A percentile compares a stretch with the other conserved stretches of the same genome.
Conservation (phyloP, 2,888 invertebrate species). For the Cephus nigrinus region DNA sequence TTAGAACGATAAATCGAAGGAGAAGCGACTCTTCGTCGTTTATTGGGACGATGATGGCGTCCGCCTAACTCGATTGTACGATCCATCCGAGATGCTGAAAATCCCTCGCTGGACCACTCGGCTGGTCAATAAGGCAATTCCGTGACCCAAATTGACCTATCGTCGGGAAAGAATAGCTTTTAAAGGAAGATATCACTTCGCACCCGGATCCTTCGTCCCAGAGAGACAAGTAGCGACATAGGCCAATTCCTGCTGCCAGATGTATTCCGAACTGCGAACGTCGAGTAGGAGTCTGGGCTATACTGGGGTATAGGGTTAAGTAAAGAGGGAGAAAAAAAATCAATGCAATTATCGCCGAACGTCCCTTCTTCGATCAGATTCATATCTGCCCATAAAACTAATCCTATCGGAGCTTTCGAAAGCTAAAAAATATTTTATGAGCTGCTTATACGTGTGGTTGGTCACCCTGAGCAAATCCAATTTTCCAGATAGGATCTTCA, state of each 20-base stretch:
- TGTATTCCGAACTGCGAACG: too few relatives aligned
- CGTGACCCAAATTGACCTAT: slow-evolving; percentile 61
- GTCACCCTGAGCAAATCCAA: slow-evolving; percentile 65
- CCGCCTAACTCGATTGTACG: slow-evolving; percentile 59
- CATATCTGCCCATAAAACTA: slow-evolving; percentile 63
- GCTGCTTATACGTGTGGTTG: slow-evolving; percentile 65
- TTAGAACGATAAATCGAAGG: too few relatives aligned
- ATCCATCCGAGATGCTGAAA: slow-evolving; percentile 63
- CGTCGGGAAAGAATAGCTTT: slow-evolving; percentile 37
- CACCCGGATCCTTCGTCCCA: too few relatives aligned
- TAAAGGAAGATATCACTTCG: slow-evolving; percentile 21
- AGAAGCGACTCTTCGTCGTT: slow-evolving; percentile 27
- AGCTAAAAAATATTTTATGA: slow-evolving; percentile 65
- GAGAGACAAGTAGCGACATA: too few relatives aligned
- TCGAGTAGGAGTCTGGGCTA: too few relatives aligned
- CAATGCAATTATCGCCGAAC: too few relatives aligned
- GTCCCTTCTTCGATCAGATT: slow-evolving; percentile 44
- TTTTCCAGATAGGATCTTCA: slow-evolving; percentile 66
- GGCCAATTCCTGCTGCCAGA: too few relatives aligned
- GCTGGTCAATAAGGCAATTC: slow-evolving; percentile 65
- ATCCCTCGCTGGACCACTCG: slow-evolving; percentile 47
- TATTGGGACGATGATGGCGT: slow-evolving; percentile 45
- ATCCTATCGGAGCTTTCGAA: slow-evolving; percentile 52
- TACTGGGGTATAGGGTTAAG: too few relatives aligned
- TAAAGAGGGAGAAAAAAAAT: too few relatives aligned